A percentile compares a stretch with the other conserved stretches of the same genome.
These are phyloP conservation scores for Rhadinocentrus ornatus DNA, from an alignment of 2,797 vertebrate genomes.

Conservation along the genomic window DNA sequence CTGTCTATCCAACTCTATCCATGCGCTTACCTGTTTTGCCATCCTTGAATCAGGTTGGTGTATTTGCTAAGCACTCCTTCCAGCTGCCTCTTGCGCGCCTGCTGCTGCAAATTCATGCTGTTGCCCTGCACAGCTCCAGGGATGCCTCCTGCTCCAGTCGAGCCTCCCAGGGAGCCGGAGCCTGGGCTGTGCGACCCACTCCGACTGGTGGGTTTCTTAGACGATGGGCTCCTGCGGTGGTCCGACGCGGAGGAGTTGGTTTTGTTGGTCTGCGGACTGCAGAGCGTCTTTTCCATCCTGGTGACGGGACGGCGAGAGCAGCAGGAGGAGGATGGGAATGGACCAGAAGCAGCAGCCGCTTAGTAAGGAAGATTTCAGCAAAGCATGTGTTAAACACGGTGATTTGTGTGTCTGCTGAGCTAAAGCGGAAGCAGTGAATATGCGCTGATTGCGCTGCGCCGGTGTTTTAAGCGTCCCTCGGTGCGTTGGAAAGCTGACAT, in stretches of 20 bases:
- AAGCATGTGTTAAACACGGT: conserved; percentile 55
- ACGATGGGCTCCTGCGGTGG: conserved; percentile 62
- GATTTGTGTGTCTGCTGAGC: conserved; percentile 33
- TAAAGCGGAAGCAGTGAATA: conserved; percentile 49
- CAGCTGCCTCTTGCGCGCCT: conserved; percentile 81
- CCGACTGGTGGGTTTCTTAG: conserved; percentile 65
- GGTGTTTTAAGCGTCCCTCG: conserved; percentile 42
- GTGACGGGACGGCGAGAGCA: conserved; percentile 66
- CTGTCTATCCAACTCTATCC: neutral
- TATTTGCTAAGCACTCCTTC: conserved; percentile 97
- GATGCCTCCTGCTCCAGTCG: conserved; percentile 66
- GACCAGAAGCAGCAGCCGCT: conserved; percentile 40
- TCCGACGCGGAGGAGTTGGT: conserved; percentile 69
- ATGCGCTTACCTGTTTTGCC: conserved; percentile 93
- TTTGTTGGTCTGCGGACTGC: conserved; percentile 72
- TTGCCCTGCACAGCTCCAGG: conserved; percentile 66
- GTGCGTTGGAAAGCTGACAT: conserved; percentile 62
- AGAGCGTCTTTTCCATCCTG: conserved; percentile 81
- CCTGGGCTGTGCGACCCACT: conserved; percentile 76
- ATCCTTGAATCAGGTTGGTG: conserved; percentile 97
- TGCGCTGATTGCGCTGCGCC: conserved; percentile 40
- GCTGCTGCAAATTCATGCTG: conserved; percentile 71
- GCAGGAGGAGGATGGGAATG: conserved; percentile 43
- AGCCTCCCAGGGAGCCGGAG: conserved; percentile 69
- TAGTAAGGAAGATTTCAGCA: conserved; percentile 50